Conservation (phyloP, 2,797 vertebrate genomes). For the Cryptoprocta ferox region DNA sequence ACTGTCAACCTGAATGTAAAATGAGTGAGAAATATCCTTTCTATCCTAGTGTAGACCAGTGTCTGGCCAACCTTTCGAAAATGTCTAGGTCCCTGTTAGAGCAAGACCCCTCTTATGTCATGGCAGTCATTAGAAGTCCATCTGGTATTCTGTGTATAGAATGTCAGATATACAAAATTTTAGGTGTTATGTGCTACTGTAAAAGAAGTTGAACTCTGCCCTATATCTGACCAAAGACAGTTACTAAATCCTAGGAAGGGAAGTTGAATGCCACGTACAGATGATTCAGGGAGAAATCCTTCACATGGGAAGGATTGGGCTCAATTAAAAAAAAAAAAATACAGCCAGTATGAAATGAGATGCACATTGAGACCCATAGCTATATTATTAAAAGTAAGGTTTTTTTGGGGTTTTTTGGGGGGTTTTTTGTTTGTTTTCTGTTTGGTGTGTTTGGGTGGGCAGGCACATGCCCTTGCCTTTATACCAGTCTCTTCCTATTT, state of each 20-base stretch:
- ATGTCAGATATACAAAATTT: not conserved
- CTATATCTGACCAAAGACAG: not conserved
- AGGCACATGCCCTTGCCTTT: not conserved
- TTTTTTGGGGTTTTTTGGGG: not conserved
- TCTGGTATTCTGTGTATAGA: not conserved
- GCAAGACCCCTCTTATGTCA: not conserved
- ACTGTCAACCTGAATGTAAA: not conserved
- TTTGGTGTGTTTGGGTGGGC: not conserved
- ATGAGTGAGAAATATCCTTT: not conserved
- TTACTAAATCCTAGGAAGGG: not conserved
- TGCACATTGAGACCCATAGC: not conserved
- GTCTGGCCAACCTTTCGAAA: not conserved
- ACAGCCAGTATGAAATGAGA: not conserved
- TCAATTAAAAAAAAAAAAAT: not conserved
- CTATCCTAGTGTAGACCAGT: not conserved
- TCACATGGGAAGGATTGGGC: not conserved
- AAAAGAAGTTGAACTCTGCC: not conserved
- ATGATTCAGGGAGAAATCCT: not conserved
- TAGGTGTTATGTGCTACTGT: not conserved
- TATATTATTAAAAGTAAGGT: not conserved
- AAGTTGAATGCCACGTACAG: not conserved
- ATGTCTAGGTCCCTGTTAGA: not conserved
- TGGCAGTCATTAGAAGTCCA: not conserved
- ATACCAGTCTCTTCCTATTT: not conserved
- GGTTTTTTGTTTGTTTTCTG: not conserved